Base-by-base conservation (phyloP, 2,888 invertebrate species). In the Drosophila nigritarsus region DNA sequence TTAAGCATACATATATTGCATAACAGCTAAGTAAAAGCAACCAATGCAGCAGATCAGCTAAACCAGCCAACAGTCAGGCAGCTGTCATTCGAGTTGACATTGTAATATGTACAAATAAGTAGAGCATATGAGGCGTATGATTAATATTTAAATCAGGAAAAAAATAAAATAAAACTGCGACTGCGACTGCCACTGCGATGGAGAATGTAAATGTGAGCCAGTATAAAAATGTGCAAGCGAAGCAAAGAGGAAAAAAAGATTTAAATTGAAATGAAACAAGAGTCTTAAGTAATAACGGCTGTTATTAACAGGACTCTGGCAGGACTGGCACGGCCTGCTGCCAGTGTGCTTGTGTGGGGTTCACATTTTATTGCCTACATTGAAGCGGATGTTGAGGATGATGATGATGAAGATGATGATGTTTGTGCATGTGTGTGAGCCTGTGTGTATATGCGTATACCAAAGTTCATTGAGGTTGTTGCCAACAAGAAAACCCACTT, bases 271-370 rank as follows among this genome's bases (percentile, higher is more conserved):
- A 82, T 80, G 80, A 81, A 82, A 81, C 80, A 81, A 81, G 82
- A 82, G 81, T 82, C 82, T 82, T 81, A 83, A 82, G 83, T 78
- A 83, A 82, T 82, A 82, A 83, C 83, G 80, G 83, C 70, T 75
- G 82, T 81, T 82, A 80, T 82, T 80, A 83, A 80, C 82, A 80
- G 80, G 69, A 66, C 64, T 60, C 69, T 38, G 61, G 42, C 64
- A 36, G 48, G 62, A 58, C 45, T 30, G 45, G 15, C 27, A 42
- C 59, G 61, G 56, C 42, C 45, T 24, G 36, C 60, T 56, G 53
- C 50, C 18, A 49, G 36, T 36, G 40, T 50, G 15, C 50, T 50
- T 42, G 51, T 27, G 50, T 48, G 64, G 20, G 54, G 15, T 27
- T 73, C 64, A 65, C 73, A 80, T 80, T 79, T 79, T 73, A 79